phyloP scores from a whole-genome alignment of 2,113 vertebrate species.

The Pelmatolapia mariae region DNA sequence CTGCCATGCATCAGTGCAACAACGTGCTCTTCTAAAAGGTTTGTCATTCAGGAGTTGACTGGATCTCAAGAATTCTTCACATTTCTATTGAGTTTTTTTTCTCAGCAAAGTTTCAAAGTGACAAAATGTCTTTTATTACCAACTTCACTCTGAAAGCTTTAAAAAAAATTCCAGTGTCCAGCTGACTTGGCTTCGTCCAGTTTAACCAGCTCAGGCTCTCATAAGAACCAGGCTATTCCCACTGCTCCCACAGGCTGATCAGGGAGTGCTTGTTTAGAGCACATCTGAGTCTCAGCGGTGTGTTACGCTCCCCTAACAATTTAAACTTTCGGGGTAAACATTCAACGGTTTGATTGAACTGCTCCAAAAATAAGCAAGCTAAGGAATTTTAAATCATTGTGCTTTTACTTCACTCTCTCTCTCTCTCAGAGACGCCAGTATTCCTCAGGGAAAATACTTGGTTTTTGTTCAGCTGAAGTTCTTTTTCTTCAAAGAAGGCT shows the following conservation, averaged over 20 bases:
- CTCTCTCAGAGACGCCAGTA: background rate
- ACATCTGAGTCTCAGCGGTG: background rate
- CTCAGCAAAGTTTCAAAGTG: background rate
- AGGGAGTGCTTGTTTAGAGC: background rate
- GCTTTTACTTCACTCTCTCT: background rate
- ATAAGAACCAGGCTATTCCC: background rate
- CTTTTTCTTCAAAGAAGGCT: background rate
- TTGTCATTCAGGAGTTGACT: background rate
- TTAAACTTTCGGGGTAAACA: slow-evolving; percentile 17
- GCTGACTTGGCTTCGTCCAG: background rate
- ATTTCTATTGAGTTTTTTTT: background rate
- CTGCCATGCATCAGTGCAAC: background rate
- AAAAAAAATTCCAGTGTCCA: background rate
- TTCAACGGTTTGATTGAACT: slow-evolving; percentile 9
- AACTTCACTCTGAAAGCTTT: background rate
- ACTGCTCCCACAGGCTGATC: background rate
- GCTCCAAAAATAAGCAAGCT: slow-evolving; percentile 13
- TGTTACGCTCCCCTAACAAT: background rate
- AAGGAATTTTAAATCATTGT: slow-evolving; percentile 3
- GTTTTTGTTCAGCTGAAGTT: background rate
- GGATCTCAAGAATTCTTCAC: background rate
- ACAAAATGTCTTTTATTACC: accelerated
- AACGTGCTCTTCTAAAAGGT: accelerated
- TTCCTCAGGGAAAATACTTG: background rate
- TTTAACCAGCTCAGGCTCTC: background rate